phyloP scores from a whole-genome alignment of 1,140 invertebrate species.

The Cyclargus thomasi region DNA sequence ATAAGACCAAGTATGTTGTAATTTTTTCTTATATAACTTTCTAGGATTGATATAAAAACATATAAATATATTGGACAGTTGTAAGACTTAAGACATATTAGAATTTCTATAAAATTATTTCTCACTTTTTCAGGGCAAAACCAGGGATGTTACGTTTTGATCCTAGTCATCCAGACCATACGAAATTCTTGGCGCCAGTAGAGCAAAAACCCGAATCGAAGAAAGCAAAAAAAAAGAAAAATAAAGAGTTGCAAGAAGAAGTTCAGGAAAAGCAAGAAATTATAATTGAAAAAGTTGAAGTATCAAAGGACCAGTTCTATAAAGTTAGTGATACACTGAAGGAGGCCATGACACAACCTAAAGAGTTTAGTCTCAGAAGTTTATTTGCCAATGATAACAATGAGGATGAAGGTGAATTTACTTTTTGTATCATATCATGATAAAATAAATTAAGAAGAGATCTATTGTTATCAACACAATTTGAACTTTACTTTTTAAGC shows the following conservation, averaged over 20 bases:
- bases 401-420: slow-evolving; percentile 40
- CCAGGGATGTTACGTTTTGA: slow-evolving; percentile 78
- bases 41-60: too few species aligned
- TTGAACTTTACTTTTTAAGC: too few species aligned
- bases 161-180: slow-evolving; percentile 76
- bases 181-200: slow-evolving; percentile 71
- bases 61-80: too few species aligned
- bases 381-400: slow-evolving; percentile 65
- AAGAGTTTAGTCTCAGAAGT: slow-evolving; percentile 77
- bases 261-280: slow-evolving; percentile 33
- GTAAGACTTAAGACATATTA: too few species aligned
- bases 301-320: slow-evolving; percentile 80
- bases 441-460: too few species aligned
- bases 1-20: slow-evolving; percentile 54
- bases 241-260: slow-evolving; percentile 29
- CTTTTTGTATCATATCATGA: background rate
- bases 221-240: slow-evolving; percentile 62
- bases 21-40: slow-evolving; percentile 14
- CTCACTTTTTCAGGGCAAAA: slow-evolving; percentile 47
- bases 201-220: slow-evolving; percentile 43
- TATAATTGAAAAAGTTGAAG: slow-evolving; percentile 61
- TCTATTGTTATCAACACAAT: too few species aligned
- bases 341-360: slow-evolving; percentile 70
- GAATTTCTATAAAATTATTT: background rate
- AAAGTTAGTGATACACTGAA: slow-evolving; percentile 77